phyloP scores from a whole-genome alignment of 2,113 vertebrate genomes.

The Gracilinanus agilis region DNA sequence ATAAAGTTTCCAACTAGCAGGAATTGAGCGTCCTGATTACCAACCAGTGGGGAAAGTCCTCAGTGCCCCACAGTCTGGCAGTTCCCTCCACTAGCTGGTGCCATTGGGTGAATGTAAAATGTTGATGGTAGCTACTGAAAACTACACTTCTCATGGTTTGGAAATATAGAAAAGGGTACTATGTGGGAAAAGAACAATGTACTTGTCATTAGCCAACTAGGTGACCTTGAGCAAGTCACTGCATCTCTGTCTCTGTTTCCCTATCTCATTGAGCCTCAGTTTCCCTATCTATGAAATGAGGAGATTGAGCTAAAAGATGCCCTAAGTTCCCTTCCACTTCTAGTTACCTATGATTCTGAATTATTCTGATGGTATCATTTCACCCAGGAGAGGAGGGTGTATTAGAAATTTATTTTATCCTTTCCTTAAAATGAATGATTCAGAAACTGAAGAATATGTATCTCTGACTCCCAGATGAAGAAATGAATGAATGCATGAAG shows the following conservation, averaged over 20 bases:
- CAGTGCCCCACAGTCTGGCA: conserved; percentile 24
- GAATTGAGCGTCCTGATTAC: conserved; percentile 15
- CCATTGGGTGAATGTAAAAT: conserved; percentile 52
- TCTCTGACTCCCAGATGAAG: conserved; percentile 37
- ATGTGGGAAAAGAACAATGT: neutral
- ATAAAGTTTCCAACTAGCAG: conserved; percentile 6
- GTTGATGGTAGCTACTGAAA: neutral
- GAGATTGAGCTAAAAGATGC: neutral
- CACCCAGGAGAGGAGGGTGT: neutral
- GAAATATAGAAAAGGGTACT: conserved; percentile 6
- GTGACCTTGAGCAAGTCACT: conserved; percentile 74
- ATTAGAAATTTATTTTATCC: conserved; percentile 21
- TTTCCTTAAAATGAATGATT: conserved; percentile 10
- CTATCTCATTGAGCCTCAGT: neutral
- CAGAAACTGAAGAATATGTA: conserved; percentile 40
- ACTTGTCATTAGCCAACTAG: conserved; percentile 20
- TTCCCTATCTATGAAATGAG: conserved; percentile 37
- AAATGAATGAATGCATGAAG: conserved; percentile 20
- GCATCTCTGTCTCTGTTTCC: conserved; percentile 32
- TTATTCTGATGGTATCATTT: neutral
- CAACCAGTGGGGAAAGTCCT: neutral
- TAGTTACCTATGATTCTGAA: conserved; percentile 46
- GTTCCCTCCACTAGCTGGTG: conserved; percentile 57
- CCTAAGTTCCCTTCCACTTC: conserved; percentile 33
- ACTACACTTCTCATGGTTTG: neutral